Conservation (phyloP, 2,113 vertebrate genomes). For the Stomatorhinus ivindoensis region DNA sequence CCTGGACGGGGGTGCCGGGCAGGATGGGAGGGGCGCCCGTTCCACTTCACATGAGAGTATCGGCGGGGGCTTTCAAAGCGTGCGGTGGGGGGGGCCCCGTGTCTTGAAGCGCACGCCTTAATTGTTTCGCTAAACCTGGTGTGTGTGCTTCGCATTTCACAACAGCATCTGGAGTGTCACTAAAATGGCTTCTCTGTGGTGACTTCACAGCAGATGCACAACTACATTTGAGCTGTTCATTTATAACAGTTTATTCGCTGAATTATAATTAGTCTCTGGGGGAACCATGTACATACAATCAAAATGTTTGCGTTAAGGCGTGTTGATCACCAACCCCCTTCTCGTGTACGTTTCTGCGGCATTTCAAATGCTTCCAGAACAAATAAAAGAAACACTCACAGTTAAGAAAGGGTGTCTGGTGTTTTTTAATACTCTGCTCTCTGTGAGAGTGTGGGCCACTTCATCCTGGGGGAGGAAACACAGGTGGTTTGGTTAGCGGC, state of each 20-base stretch:
- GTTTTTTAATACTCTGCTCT: conserved; percentile 95
- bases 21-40: not conserved
- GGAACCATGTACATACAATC: conserved; percentile 32
- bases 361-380: conserved; percentile 25
- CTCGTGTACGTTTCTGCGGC: not conserved
- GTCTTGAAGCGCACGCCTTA: conserved; percentile 10
- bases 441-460: conserved; percentile 94
- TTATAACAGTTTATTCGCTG: conserved; percentile 47
- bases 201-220: conserved; percentile 50
- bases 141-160: conserved; percentile 33
- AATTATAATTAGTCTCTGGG: conserved; percentile 54
- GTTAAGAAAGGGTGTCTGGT: conserved; percentile 95
- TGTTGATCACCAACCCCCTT: not conserved
- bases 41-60: not conserved
- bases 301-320: conserved; percentile 18
- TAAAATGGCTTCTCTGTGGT: conserved; percentile 42
- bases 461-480: conserved; percentile 70
- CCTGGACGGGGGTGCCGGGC: not conserved
- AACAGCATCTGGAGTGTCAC: conserved; percentile 45
- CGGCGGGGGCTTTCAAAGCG: not conserved
- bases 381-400: conserved; percentile 62
- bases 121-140: conserved; percentile 26
- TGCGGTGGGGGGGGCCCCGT: not conserved
- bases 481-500: not conserved
- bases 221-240: conserved; percentile 43